phyloP scores from a whole-genome alignment of 2,888 invertebrate genomes.

The Unio pictorum region DNA sequence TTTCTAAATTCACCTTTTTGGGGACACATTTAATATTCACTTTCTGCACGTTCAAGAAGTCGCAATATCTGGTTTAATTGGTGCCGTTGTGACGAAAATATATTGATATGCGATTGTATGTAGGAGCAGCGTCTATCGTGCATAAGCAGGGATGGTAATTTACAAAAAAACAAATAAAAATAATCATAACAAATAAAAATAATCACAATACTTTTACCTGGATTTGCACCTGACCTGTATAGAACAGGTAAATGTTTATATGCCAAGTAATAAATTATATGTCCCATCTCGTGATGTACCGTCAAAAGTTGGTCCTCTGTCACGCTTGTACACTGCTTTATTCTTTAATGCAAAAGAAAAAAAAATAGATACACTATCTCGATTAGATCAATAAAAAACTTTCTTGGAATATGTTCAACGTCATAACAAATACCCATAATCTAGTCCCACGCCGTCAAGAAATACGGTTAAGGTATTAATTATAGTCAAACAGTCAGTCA shows the following conservation, averaged over 20 bases:
- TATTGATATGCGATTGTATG: no score
- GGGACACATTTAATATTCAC: no score
- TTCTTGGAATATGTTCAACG: not conserved
- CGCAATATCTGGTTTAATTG: no score
- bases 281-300: slow-evolving; percentile 70
- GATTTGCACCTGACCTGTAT: slow-evolving; percentile 85
- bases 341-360: slow-evolving; percentile 44
- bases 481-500: not conserved
- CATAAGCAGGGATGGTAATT: no score
- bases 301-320: slow-evolving; percentile 62
- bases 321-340: slow-evolving; percentile 67
- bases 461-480: not conserved
- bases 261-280: slow-evolving; percentile 63
- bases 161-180: no score
- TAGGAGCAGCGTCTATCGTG: no score
- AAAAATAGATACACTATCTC: not conserved
- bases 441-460: not conserved
- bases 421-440: not conserved
- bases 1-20: no score
- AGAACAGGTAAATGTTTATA: slow-evolving; percentile 71
- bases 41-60: no score
- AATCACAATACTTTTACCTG: slow-evolving; percentile 75
- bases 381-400: not conserved
- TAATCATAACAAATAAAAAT: no score
- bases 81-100: no score